Conservation (phyloP, 2,113 vertebrate genomes). For the Struthio camelus region DNA sequence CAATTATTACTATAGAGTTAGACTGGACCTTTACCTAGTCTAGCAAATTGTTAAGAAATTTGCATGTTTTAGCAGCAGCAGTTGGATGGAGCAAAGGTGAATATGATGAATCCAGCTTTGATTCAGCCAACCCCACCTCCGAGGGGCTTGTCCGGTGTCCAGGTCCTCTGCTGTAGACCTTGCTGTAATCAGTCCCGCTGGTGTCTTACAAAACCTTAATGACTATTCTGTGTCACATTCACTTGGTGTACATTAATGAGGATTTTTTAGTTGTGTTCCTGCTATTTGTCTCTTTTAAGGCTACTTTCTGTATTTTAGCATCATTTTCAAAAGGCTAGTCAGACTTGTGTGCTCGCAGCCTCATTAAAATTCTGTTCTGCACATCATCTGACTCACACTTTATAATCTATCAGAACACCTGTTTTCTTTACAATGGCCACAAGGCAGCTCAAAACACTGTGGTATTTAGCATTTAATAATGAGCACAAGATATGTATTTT, state of each 20-base stretch:
- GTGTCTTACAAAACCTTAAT: constrained; percentile 48
- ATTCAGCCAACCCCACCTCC: neutral
- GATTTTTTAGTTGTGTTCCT: constrained; percentile 68
- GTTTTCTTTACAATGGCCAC: constrained; percentile 89
- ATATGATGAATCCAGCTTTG: neutral
- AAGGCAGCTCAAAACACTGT: constrained; percentile 87
- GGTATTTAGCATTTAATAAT: constrained; percentile 90
- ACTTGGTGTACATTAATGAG: constrained; percentile 72
- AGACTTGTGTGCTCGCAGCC: constrained; percentile 73
- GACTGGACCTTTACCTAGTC: neutral
- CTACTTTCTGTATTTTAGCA: constrained; percentile 79
- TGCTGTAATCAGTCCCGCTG: constrained; percentile 9
- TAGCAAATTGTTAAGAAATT: neutral
- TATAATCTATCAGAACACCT: constrained; percentile 90
- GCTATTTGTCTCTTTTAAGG: constrained; percentile 78
- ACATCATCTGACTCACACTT: constrained; percentile 85
- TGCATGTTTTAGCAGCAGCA: neutral
- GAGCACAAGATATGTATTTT: constrained; percentile 85
- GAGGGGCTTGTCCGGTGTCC: neutral
- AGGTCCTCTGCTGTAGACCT: neutral
- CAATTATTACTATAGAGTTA: accelerated
- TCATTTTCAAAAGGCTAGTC: constrained; percentile 83
- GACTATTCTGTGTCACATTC: constrained; percentile 52
- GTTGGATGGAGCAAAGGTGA: neutral
- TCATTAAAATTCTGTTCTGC: constrained; percentile 86